These are phyloP conservation scores for Kradibia gibbosae DNA, from an alignment of 1,140 invertebrate genomes.

Conservation along the genomic window DNA sequence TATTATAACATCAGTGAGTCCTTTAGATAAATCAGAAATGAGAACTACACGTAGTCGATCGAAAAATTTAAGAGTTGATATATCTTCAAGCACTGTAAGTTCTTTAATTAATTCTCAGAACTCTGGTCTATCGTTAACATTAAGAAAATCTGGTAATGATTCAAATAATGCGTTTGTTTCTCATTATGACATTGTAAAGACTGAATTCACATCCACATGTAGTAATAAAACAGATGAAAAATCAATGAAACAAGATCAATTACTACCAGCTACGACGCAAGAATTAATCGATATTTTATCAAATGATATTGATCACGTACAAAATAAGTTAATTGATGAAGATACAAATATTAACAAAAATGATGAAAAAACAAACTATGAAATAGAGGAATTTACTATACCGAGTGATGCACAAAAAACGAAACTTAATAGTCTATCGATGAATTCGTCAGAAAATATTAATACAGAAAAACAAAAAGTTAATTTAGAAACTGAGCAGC, in stretches of 20 bases:
- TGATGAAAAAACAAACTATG: conserved; percentile 9
- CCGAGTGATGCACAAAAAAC: neutral
- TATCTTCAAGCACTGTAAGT: conserved; percentile 43
- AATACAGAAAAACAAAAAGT: neutral
- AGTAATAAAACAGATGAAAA: conserved; percentile 63
- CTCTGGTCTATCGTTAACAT: conserved; percentile 66
- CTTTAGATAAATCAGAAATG: conserved; percentile 60
- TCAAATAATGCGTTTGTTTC: conserved; percentile 75
- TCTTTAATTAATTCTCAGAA: conserved; percentile 59
- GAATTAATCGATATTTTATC: conserved; percentile 70
- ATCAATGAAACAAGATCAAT: conserved; percentile 64
- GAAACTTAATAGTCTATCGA: neutral
- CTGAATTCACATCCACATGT: conserved; percentile 63
- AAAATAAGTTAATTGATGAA: neutral
- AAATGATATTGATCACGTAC: conserved; percentile 55
- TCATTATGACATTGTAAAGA: conserved; percentile 75
- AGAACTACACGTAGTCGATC: conserved; percentile 68
- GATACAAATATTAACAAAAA: neutral
- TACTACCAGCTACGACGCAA: conserved; percentile 68
- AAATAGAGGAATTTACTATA: neutral
- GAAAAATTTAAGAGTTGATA: conserved; percentile 65
- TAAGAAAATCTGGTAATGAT: conserved; percentile 68
- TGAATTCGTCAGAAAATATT: neutral
- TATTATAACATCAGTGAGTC: neutral
- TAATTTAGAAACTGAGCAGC: conserved; percentile 3